These are phyloP conservation scores for Dicrurus megarhynchus DNA, from an alignment of 2,113 vertebrate species.

Conservation along the genomic window DNA sequence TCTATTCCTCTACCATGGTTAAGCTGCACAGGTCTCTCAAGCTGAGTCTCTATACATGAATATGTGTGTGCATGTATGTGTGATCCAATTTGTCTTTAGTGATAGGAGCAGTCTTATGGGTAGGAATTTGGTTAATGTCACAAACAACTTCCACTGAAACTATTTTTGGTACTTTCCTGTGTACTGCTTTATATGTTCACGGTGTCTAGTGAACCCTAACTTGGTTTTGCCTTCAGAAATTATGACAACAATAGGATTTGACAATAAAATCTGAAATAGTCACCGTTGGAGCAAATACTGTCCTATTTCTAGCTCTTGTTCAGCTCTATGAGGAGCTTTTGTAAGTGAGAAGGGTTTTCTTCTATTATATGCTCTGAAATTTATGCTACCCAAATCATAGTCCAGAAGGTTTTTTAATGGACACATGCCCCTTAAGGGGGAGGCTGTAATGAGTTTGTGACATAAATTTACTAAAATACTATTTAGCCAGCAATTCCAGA, in stretches of 20 bases:
- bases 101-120: not conserved
- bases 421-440: fast-evolving
- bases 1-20: not conserved
- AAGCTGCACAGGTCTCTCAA: not conserved
- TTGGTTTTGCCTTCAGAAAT: not conserved
- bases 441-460: not conserved
- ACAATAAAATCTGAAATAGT: not conserved
- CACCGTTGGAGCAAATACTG: not conserved
- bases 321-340: not conserved
- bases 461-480: not conserved
- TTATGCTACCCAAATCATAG: not conserved
- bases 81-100: not conserved
- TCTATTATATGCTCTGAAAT: not conserved
- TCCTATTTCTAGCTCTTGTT: not conserved
- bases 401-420: not conserved
- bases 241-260: not conserved
- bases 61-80: not conserved
- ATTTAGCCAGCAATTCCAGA: not conserved
- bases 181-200: not conserved
- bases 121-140: not conserved
- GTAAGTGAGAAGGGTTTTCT: not conserved
- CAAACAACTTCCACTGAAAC: not conserved
- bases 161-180: not conserved
- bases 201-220: not conserved
- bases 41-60: not conserved